Conservation (phyloP, 2,113 vertebrate genomes). For the Ivindomyrus marchei region DNA sequence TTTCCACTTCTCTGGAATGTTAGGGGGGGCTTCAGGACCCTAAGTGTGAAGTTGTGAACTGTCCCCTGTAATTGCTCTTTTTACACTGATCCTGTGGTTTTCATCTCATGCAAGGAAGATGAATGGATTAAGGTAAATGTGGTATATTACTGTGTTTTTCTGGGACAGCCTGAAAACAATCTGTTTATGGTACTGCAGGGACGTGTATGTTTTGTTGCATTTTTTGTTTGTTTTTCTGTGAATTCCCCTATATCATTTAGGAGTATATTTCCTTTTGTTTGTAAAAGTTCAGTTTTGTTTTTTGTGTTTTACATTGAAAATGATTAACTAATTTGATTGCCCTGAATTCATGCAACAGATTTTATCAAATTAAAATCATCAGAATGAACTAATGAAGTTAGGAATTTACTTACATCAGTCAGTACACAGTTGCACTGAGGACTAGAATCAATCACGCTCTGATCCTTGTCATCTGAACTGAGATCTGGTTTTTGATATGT, state of each 20-base stretch:
- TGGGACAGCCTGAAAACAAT: neutral
- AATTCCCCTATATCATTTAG: neutral
- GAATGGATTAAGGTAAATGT: neutral
- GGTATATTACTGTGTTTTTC: neutral
- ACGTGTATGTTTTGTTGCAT: neutral
- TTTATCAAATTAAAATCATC: neutral
- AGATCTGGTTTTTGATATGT: neutral
- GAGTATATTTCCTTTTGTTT: neutral
- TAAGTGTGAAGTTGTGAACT: neutral
- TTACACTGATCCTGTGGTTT: neutral
- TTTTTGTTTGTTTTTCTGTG: neutral
- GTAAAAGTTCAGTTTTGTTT: neutral
- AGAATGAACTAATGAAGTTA: neutral
- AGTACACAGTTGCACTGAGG: neutral
- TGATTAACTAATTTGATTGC: neutral
- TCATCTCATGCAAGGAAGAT: neutral
- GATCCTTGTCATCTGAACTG: neutral
- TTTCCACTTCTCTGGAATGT: neutral
- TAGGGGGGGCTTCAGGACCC: neutral
- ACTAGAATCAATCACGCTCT: neutral
- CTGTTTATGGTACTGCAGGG: conserved; percentile 7
- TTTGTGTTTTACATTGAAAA: neutral
- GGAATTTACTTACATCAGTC: neutral
- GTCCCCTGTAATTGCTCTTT: neutral
- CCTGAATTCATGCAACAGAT: neutral